These are phyloP conservation scores for Drosophila lutescens DNA, from an alignment of 2,888 invertebrate genomes.

Conservation along the genomic window DNA sequence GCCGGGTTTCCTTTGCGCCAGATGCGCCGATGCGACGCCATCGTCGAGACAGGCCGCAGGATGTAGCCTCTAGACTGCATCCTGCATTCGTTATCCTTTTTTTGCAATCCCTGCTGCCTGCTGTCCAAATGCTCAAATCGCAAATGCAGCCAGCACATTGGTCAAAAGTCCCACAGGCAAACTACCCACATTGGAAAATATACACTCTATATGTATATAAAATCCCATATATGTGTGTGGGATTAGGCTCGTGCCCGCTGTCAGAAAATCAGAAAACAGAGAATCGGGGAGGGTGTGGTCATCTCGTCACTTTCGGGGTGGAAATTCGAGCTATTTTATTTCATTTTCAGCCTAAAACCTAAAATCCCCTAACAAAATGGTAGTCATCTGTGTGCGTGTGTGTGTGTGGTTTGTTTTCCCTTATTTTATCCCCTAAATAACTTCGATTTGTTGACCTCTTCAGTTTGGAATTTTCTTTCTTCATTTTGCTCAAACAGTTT, in stretches of 20 bases:
- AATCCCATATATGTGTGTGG: neutral
- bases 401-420: neutral
- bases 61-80: conserved; percentile 30
- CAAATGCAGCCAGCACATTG: conserved; percentile 62
- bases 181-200: conserved; percentile 22
- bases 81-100: conserved; percentile 13
- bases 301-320: conserved; percentile 32
- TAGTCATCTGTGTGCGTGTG: conserved; percentile 4
- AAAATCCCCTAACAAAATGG: conserved; percentile 35
- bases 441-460: conserved; percentile 31
- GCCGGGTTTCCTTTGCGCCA: conserved; percentile 19
- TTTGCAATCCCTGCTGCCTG: conserved; percentile 1
- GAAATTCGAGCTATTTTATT: conserved; percentile 35
- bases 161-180: conserved; percentile 52
- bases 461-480: conserved; percentile 18
- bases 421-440: neutral
- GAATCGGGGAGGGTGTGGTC: conserved; percentile 45
- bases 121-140: too few relatives aligned
- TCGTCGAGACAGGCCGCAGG: conserved; percentile 25
- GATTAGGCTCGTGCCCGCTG: conserved; percentile 43
- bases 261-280: conserved; percentile 2
- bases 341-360: conserved; percentile 7
- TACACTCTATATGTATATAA: neutral
- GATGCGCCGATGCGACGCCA: conserved; percentile 30
- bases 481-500: neutral